Evolutionary conservation across 2,797 vertebrate species (phyloP).

Genomic region (Brachyalestes nurse): DNA sequence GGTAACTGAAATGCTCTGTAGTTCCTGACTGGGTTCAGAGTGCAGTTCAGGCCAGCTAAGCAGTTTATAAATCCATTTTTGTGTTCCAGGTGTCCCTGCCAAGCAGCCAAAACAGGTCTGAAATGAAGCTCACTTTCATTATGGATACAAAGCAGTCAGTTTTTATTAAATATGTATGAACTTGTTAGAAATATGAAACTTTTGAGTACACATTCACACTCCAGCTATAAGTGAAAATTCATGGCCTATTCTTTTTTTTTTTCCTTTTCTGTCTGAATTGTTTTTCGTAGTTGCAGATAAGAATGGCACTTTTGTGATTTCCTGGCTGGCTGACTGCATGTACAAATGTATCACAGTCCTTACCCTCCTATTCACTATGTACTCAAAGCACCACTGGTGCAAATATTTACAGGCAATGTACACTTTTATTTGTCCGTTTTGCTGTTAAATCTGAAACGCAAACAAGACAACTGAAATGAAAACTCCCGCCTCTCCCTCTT

Average conservation of each 20-base stretch:
- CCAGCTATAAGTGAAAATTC: slow-evolving; percentile 53
- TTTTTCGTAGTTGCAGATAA: slow-evolving; percentile 31
- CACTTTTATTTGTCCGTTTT: slow-evolving; percentile 56
- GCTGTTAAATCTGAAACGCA: slow-evolving; percentile 40
- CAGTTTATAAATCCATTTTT: neutral
- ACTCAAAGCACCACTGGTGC: slow-evolving; percentile 58
- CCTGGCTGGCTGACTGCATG: slow-evolving; percentile 60
- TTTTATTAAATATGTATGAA: slow-evolving; percentile 69
- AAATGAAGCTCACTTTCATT: slow-evolving; percentile 43
- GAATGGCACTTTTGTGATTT: slow-evolving; percentile 69
- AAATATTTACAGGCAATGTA: slow-evolving; percentile 69
- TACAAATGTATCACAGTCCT: slow-evolving; percentile 55
- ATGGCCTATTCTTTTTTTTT: slow-evolving; percentile 21
- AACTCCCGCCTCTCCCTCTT: slow-evolving; percentile 10
- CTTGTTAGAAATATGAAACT: slow-evolving; percentile 59
- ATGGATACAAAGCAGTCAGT: slow-evolving; percentile 59
- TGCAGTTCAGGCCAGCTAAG: neutral
- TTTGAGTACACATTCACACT: slow-evolving; percentile 49
- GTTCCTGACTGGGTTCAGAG: neutral
- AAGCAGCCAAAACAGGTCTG: slow-evolving; percentile 1
- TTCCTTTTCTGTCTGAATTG: slow-evolving; percentile 25
- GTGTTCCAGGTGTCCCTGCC: neutral
- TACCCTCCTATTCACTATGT: slow-evolving; percentile 45
- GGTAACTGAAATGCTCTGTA: neutral
- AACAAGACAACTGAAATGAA: slow-evolving; percentile 49